These are phyloP conservation scores for Hyposmocoma kahamanoa DNA, from an alignment of 1,140 invertebrate species.

Conservation along the genomic window DNA sequence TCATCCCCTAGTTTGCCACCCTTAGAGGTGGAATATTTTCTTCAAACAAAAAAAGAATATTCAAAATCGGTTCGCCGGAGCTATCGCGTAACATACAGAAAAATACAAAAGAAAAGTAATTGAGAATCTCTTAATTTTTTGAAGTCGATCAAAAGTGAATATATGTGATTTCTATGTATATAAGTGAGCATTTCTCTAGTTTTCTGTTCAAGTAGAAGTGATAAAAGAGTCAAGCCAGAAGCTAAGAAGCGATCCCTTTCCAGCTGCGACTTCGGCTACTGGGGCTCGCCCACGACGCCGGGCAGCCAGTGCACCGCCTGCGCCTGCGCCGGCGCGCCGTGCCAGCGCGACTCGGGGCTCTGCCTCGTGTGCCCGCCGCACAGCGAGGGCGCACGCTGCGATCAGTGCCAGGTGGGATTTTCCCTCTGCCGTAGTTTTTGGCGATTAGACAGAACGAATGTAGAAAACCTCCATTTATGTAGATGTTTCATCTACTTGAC, in stretches of 20 bases:
- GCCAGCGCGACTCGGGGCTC: conserved; percentile 81
- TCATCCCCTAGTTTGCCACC: no score
- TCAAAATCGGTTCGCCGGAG: no score
- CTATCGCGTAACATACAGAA: no score
- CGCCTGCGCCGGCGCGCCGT: conserved; percentile 87
- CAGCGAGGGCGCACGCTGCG: conserved; percentile 52
- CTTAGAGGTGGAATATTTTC: no score
- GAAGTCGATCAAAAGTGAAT: no score
- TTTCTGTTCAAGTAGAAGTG: neutral
- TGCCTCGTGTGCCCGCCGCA: conserved; percentile 88
- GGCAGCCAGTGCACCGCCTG: conserved; percentile 87
- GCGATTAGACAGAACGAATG: no score
- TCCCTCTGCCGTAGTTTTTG: no score
- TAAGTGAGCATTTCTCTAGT: neutral
- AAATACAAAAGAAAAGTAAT: no score
- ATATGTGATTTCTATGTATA: no score
- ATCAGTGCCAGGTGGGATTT: conserved; percentile 60
- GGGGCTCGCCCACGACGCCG: conserved; percentile 83
- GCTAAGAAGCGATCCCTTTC: conserved; percentile 10
- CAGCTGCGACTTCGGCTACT: conserved; percentile 92
- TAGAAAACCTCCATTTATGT: no score
- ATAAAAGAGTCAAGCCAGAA: neutral
- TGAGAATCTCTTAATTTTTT: no score
- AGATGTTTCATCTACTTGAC: neutral
- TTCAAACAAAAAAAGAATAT: no score